Conservation (phyloP, 2,888 invertebrate genomes). For the Pseudanteris insignis region DNA sequence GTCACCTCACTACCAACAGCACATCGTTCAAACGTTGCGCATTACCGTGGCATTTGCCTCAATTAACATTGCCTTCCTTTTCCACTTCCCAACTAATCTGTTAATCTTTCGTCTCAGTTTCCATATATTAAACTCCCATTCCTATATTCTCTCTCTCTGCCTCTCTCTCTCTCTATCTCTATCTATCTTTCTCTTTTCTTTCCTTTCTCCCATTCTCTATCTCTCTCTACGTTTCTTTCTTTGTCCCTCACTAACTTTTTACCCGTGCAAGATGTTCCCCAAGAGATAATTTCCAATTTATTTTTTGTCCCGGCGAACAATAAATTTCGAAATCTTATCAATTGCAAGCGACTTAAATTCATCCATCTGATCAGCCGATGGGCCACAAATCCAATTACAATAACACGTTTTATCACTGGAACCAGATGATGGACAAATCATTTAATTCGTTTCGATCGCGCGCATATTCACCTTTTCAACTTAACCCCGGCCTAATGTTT, state of each 20-base stretch:
- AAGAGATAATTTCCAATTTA: slow-evolving; percentile 37
- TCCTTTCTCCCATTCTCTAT: no score
- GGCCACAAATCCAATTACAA: slow-evolving; percentile 23
- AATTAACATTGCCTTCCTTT: no score
- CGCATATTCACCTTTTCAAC: neutral
- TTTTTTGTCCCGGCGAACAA: slow-evolving; percentile 28
- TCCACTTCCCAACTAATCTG: no score
- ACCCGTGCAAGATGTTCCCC: slow-evolving; percentile 20
- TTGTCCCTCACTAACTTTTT: no score
- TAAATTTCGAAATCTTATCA: slow-evolving; percentile 34
- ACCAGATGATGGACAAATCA: slow-evolving; percentile 21
- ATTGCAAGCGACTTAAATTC: slow-evolving; percentile 27
- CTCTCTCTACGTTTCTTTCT: no score
- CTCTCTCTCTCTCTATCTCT: no score
- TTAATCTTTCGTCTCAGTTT: no score
- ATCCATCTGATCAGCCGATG: slow-evolving; percentile 25
- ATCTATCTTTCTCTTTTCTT: no score
- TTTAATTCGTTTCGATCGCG: slow-evolving; percentile 6
- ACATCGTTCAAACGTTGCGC: slow-evolving; percentile 15
- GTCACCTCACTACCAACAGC: slow-evolving; percentile 25
- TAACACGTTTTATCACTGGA: slow-evolving; percentile 16
- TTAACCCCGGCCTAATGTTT: no score
- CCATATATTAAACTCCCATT: no score
- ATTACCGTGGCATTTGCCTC: no score
- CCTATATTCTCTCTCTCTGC: no score